Base-by-base conservation (phyloP, 1,140 invertebrate genomes). In the Lutraria rhynchaena region DNA sequence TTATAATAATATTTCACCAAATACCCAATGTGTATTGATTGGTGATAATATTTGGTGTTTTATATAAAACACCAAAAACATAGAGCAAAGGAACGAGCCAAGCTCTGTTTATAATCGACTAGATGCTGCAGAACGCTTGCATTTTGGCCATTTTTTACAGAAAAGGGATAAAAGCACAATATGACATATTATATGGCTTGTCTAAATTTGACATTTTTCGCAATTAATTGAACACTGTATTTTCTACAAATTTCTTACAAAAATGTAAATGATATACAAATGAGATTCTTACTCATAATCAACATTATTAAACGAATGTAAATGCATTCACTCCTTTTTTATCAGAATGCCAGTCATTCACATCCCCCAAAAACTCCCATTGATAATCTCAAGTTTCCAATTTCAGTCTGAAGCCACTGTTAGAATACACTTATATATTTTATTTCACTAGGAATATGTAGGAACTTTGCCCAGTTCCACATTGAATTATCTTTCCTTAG, bases 181-280 rank as follows among this genome's bases (percentile, higher is more conserved):
- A 55, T 13, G 27, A 61, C 9, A 24, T 53, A 17, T 35, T 19
- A 19, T 15, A 24, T 57, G 69, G 35, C 3, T 55, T 33, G 53
- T 71, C 44, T 24, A 57, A 51, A 71, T 27, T 49, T 46, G 37
- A 69, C 37, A 55, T 71, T 71, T 57, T 71, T 71, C 69, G 57
- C 69, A 71, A 37, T 71, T 35, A 55, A 55, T 55, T 71, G 69
- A 71, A 71, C 69, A 71, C 69, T 71, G 69, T 55, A 55, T 71
- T 55, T 71, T 57, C 46, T 57, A 71, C 53, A 71, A 37, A 55
- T 46, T 27, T 37, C 33, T n/a, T 49, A n/a, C n/a, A n/a, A n/a
- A 33, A 49, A 27, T 69, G 53, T 71, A 71, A 71, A 71, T 71
- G 49, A 55, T 71, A 24, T n/a, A 31, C 33, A 35, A 35, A 22